phyloP scores from a whole-genome alignment of 2,113 vertebrate species.

The Peromyscus maniculatus region DNA sequence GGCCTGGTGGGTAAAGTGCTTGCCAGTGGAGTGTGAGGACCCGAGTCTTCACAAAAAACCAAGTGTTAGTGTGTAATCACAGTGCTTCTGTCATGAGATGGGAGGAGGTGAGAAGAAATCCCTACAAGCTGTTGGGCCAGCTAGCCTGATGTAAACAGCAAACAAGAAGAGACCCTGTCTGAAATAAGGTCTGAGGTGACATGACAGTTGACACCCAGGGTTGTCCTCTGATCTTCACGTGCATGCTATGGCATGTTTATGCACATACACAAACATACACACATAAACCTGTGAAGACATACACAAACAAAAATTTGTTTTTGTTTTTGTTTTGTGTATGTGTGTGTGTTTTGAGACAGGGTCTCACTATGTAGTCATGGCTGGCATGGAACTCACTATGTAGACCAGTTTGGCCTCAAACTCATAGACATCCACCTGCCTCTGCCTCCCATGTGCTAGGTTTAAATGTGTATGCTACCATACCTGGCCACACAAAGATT shows the following conservation, averaged over 20 bases:
- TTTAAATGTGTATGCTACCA: not conserved
- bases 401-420: not conserved
- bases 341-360: not conserved
- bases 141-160: not conserved
- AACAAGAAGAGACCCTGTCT: no score
- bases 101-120: not conserved
- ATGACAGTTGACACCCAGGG: no score
- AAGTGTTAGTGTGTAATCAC: not conserved
- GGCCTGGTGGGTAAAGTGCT: not conserved
- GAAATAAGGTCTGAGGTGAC: no score
- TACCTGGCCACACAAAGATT: not conserved
- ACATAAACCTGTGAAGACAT: not conserved
- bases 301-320: not conserved
- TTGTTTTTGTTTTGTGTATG: not conserved
- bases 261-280: no score
- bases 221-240: no score
- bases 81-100: not conserved
- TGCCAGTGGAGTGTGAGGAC: not conserved
- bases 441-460: not conserved
- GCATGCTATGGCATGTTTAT: no score
- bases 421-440: not conserved
- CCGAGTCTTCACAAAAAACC: not conserved
- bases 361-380: no score
- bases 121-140: not conserved
- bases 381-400: not conserved